Base-by-base conservation (phyloP, 1,140 invertebrate genomes). In the Paraescarpia echinospica region DNA sequence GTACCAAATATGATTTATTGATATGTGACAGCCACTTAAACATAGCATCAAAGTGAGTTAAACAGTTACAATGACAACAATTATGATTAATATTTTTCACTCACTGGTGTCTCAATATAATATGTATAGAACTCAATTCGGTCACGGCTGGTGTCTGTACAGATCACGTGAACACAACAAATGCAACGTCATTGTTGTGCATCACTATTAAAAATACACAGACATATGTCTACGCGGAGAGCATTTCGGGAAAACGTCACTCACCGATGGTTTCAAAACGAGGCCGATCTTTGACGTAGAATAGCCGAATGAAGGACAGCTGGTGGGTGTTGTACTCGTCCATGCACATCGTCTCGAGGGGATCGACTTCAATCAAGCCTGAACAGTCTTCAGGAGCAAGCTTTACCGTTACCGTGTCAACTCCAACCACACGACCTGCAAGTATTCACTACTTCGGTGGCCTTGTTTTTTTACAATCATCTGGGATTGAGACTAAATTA, bases 261-360 rank as follows among this genome's bases (percentile, higher is more conserved):
- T 77, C 59, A 77, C 59, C 59, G 4, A 77, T 77, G 12, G 33
- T 34, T 33, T 90, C 90, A 41, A 34, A 41, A 22, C 34, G 34
- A 90, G 90, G 33, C 33, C 33, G 34, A 33, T 59, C 91, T 91
- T 92, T 92, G 51, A 88, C 48, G 77, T 88, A 92, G 88, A 88
- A 92, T 33, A 92, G 12, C 34, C 92, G 92, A 34, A 92, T 89
- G 34, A 92, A 92, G 48, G 51, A 88, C 51, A 92, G 92, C 14
- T 92, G 92, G 51, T 92, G 92, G 9, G 48, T 89, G 35, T 92
- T 92, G 48, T 92, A 92, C 59, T 92, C 92, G 35, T 92, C 92
- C 18, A 18, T 33, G 48, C 92, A 92, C 33, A 35, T 34, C 2
- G n/a, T 88, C 33, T 41, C 34, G 22, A 33, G 41, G 22, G 92